A percentile compares a stretch with the other conserved stretches of the same genome.
Conservation (phyloP, 2,113 vertebrate genomes). For the Eonycteris spelaea region DNA sequence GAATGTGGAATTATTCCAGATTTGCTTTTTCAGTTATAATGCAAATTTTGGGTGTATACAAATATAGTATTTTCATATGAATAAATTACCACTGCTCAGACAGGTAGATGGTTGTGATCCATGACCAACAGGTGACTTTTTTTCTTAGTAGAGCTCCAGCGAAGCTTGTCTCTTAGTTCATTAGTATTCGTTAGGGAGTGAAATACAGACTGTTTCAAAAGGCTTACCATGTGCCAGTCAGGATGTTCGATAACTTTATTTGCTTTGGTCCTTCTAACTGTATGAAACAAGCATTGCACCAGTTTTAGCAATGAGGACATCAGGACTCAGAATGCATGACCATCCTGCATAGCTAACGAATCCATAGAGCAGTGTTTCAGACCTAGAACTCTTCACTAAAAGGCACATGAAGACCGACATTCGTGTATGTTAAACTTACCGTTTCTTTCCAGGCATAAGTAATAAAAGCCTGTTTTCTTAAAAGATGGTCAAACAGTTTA, state of each 20-base stretch:
- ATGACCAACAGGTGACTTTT: background rate
- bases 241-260: background rate
- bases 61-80: background rate
- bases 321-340: background rate
- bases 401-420: background rate
- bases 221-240: background rate
- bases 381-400: background rate
- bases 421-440: background rate
- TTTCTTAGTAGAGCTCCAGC: background rate
- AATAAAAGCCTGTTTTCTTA: background rate
- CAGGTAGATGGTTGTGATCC: background rate
- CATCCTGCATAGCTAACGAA: background rate
- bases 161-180: background rate
- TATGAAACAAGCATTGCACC: background rate
- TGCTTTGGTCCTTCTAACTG: background rate
- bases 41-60: background rate
- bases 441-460: constrained; percentile 2
- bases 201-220: background rate
- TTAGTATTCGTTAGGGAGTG: background rate
- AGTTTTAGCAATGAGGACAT: background rate
- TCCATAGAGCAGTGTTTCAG: background rate
- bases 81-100: background rate
- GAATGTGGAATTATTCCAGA: background rate
- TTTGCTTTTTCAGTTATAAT: background rate
- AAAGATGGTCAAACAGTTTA: background rate